phyloP scores from a whole-genome alignment of 2,797 vertebrate species.

The Poecilia picta region DNA sequence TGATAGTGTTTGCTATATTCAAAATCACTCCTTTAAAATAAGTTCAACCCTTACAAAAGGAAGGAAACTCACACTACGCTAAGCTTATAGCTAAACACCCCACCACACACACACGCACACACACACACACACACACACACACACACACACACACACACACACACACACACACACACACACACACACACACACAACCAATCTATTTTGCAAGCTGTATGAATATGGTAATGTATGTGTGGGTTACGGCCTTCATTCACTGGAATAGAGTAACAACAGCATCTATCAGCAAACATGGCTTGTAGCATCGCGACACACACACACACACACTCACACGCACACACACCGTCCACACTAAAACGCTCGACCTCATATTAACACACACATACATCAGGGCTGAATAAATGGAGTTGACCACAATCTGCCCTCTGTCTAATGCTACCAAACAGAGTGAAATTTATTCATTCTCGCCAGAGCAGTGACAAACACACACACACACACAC shows the following conservation, averaged over 20 bases:
- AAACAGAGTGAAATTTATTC: constrained; percentile 57
- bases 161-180: constrained; percentile 6
- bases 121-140: constrained; percentile 16
- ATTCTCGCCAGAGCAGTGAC: constrained; percentile 22
- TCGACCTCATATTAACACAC: constrained; percentile 32
- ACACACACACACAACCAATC: constrained; percentile 41
- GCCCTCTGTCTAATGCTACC: constrained; percentile 64
- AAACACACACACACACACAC: constrained; percentile 13
- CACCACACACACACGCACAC: neutral
- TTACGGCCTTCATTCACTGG: constrained; percentile 64
- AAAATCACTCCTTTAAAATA: constrained; percentile 53
- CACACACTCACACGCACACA: constrained; percentile 12
- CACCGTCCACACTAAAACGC: constrained; percentile 4
- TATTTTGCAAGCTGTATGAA: constrained; percentile 51
- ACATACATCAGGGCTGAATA: constrained; percentile 50
- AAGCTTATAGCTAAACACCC: neutral
- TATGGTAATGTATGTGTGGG: constrained; percentile 64
- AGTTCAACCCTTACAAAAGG: constrained; percentile 35
- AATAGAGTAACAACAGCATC: constrained; percentile 54
- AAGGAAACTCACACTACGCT: neutral
- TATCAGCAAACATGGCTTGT: constrained; percentile 50
- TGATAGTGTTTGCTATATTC: constrained; percentile 38
- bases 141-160: constrained; percentile 18
- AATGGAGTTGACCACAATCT: constrained; percentile 74
- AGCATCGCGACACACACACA: constrained; percentile 8